These are phyloP conservation scores for Apamea crenata DNA, from an alignment of 2,888 invertebrate genomes.

Conservation along the genomic window DNA sequence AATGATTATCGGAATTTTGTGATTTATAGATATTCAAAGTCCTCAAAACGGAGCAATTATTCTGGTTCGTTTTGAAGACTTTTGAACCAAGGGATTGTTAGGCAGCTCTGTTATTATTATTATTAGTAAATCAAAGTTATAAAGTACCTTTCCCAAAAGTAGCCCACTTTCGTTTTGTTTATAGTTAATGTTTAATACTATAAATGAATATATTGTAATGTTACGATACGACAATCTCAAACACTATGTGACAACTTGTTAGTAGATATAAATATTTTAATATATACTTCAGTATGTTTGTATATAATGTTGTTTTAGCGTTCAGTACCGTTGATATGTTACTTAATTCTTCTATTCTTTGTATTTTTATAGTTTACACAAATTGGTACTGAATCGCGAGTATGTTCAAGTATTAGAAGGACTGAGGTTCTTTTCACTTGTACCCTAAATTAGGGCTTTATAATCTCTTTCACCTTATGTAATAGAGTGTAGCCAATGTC, in stretches of 20 bases:
- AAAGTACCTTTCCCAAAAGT: slow-evolving; percentile 55
- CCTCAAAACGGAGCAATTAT: slow-evolving; percentile 6
- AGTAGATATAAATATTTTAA: slow-evolving; percentile 56
- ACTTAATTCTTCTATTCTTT: slow-evolving; percentile 63
- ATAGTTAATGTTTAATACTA: slow-evolving; percentile 22
- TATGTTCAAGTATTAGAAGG: slow-evolving; percentile 88
- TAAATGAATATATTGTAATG: slow-evolving; percentile 46
- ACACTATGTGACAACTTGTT: slow-evolving; percentile 61
- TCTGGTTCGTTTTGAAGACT: neutral
- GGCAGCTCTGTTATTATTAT: slow-evolving; percentile 7
- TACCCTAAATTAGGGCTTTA: slow-evolving; percentile 90
- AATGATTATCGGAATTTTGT: slow-evolving; percentile 27
- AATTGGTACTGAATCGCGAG: slow-evolving; percentile 71
- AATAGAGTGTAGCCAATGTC: slow-evolving; percentile 86
- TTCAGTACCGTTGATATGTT: slow-evolving; percentile 64
- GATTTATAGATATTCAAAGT: neutral
- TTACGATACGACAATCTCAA: slow-evolving; percentile 60
- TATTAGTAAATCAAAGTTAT: slow-evolving; percentile 31
- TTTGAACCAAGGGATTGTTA: slow-evolving; percentile 1
- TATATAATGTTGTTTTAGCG: slow-evolving; percentile 70
- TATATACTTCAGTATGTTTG: slow-evolving; percentile 65
- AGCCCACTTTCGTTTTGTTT: slow-evolving; percentile 27
- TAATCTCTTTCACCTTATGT: slow-evolving; percentile 86
- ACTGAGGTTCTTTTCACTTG: slow-evolving; percentile 89
- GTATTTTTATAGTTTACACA: slow-evolving; percentile 66